Evolutionary conservation across 1,140 invertebrate species (phyloP), one percentile per base, ranked within the genome.

Genomic region (Ceratosolen fusciceps): DNA sequence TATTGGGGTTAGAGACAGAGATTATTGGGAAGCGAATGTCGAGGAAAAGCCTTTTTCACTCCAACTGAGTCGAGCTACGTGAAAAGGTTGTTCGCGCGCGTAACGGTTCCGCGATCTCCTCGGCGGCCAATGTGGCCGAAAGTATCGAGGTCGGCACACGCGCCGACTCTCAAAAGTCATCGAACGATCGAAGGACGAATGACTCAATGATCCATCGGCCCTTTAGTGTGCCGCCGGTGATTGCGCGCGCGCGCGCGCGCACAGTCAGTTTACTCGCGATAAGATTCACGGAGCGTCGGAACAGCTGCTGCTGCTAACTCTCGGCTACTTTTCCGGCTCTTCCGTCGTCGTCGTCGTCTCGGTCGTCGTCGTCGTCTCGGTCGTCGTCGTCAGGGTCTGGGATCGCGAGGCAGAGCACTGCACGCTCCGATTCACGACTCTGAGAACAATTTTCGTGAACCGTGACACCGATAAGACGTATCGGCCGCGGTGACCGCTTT

Each of bases 381-480:
- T 52, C 49, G 5, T 21, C 21, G 9, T 52, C 10, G 9, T 21
- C 49, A n/a, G n/a, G n/a, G n/a, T n/a, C n/a, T n/a, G n/a, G n/a
- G n/a, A n/a, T n/a, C n/a, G n/a, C n/a, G n/a, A n/a, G 9, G 16
- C 26, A 71, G 31, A 12, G 60, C 21, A 43, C 49, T 52, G 14
- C 77, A 54, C n/a, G 70, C 39, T n/a, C 62, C 54, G 72, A 74
- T 79, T 74, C 78, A 79, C 60, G 62, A 74, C 56, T 73, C 77
- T 73, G 70, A 39, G 47, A 73, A 67, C 47, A 56, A 67, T 75
- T 75, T 80, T 80, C 78, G 62, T 75, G 78, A 80, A 80, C 62
- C 73, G 16, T 71, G 54, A 70, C n/a, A n/a, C 65, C 54, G 73
- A 80, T 80, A 75, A 80, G 78, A 80, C n/a, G n/a, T 75, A 74